Conservation (phyloP, 2,888 invertebrate species). For the Coelopa pilipes region DNA sequence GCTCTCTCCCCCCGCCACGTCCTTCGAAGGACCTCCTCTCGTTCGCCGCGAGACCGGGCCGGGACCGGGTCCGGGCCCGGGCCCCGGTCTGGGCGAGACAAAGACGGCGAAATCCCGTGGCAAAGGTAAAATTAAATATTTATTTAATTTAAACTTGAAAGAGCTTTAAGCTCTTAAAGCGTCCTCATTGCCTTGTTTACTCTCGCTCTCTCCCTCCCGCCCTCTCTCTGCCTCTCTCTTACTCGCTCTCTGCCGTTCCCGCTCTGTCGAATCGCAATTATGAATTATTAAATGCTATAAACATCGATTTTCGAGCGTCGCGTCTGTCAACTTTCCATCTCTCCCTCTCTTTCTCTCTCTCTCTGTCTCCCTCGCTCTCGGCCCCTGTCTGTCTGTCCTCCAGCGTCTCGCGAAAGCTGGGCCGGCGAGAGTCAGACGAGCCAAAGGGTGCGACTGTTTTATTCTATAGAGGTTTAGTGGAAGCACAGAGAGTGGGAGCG, state of each 20-base stretch:
- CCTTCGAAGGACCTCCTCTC: too few relatives aligned
- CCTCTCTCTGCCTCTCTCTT: too few relatives aligned
- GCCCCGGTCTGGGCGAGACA: too few relatives aligned
- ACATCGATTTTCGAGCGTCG: constrained; percentile 48
- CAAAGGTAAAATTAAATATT: constrained; percentile 44
- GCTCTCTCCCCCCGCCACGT: too few relatives aligned
- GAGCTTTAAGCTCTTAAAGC: constrained; percentile 37
- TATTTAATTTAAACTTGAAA: constrained; percentile 43
- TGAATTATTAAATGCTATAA: constrained; percentile 50
- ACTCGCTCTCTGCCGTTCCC: not conserved
- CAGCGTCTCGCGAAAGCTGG: constrained; percentile 21
- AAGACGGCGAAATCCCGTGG: not conserved
- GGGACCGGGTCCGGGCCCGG: too few relatives aligned
- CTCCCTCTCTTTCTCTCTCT: not conserved
- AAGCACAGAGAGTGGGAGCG: too few relatives aligned
- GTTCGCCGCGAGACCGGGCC: too few relatives aligned
- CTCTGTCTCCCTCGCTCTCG: not conserved
- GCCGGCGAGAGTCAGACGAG: too few relatives aligned
- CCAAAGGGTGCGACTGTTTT: too few relatives aligned
- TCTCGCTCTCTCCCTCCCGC: too few relatives aligned
- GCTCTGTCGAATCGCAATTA: constrained; percentile 42
- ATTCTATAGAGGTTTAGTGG: too few relatives aligned
- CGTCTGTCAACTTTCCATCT: constrained; percentile 9
- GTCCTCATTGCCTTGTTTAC: not conserved
- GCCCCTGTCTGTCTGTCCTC: constrained; percentile 6